Base-by-base conservation (phyloP, 2,113 vertebrate genomes). In the Apodemus sylvaticus region DNA sequence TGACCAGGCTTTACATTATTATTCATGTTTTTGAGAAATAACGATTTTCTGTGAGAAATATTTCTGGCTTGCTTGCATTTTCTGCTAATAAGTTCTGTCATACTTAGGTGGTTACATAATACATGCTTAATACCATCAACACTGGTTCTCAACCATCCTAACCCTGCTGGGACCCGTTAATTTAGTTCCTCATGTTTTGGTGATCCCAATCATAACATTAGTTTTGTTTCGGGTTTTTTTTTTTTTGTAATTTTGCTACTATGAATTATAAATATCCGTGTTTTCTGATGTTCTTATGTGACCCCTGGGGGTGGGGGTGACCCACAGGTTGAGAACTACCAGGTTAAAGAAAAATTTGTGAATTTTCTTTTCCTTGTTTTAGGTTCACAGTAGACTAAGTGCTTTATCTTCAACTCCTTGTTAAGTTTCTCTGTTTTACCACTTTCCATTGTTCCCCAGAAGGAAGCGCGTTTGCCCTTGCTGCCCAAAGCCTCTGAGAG, bases 341-440 rank as follows among this genome's bases (percentile, higher is more conserved):
- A 24, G 58, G 31, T 86, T 60, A 60, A 55, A 53, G 45, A 45
- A 85, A 64, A 64, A 64, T 29, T 45, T 60, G 19, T 24, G 85
- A 93, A 79, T 92, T 66, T 53, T 83, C 62, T 90, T 51, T 31
- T 90, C 19, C 58, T 95, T 34, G 2, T 88, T 76, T 60, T 88
- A 86, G 89, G 76, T 94, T 79, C 24, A 88, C 7, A 14, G 39
- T 83, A 82, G 22, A 83, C 22, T 42, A 42, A 93, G 24, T 11
- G 51, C 20, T 58, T 64, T 78, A 83, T 93, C 24, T 70, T 92
- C 26, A 76, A 92, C 62, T 85, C 79, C 53, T 82, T 85, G 24
- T 86, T 97, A 51, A 88, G 22, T 76, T 96, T 91, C 91, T 94
- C 24, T 36, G 4, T 78, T 77, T 74, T 78, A 16, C 88, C 91